Base-by-base conservation (phyloP, 2,888 invertebrate species). In the Ophioninae sp. region DNA sequence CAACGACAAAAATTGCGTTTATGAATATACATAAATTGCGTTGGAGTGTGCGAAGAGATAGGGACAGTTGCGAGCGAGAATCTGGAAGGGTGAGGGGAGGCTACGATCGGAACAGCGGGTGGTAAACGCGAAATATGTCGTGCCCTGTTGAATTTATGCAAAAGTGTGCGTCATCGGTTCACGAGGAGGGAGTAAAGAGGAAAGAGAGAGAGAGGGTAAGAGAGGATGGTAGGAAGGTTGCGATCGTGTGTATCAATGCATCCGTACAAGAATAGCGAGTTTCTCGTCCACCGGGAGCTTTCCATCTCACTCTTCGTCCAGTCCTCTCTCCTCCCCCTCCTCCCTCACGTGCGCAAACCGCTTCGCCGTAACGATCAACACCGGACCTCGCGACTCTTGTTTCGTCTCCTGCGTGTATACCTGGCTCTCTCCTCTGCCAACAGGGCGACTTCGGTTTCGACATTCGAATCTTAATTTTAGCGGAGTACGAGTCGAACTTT, bases 401-500 rank as follows among this genome's bases (percentile, higher is more conserved):
- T 61, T 77, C 67, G 44, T 71, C 23, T 51, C 56, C 64, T 58
- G 23, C 77, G 73, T 72, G 78, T n/a, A 74, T 71, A 78, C 83
- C 81, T 84, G 74, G 44, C 51, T 69, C 78, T 69, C 78, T 30
- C 75, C 59, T 37, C 39, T 69, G 63, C 68, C 56, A 73, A 69
- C 72, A 73, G 67, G 67, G 68, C 58, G 58, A 22, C 75, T 84
- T 83, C 84, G 71, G 84, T 86, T 86, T 80, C 80, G 81, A 85
- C 86, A 87, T 87, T 77, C 84, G 79, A 87, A 87, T 87, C 87
- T 86, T 78, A 83, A 83, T 83, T 81, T 81, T 81, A 78, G 81
- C 65, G 75, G 81, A 73, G 23, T 51, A 72, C 59, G 74, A 69
- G 77, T 73, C 58, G 73, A 69, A 39, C 67, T 72, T 37, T 59